These are phyloP conservation scores for Ciona savignyi DNA, from an alignment of 23 tunicate genomes.

Conservation along the genomic window DNA sequence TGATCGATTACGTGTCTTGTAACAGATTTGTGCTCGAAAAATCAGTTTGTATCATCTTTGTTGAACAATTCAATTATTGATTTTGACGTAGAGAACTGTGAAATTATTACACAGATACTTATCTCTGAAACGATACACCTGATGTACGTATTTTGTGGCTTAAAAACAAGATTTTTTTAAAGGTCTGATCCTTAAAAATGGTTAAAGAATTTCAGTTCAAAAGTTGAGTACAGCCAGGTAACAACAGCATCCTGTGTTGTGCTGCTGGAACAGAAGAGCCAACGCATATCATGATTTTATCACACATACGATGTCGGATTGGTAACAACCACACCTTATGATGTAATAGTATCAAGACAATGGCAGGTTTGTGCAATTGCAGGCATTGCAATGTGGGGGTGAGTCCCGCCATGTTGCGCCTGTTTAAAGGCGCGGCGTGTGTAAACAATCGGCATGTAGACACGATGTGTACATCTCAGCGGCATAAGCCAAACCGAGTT, in stretches of 20 bases:
- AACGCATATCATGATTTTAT: background rate
- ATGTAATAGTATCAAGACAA: background rate
- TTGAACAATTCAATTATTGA: slow-evolving; percentile 88
- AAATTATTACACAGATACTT: too few relatives aligned
- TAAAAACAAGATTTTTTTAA: too few relatives aligned
- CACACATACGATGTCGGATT: background rate
- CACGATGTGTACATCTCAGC: background rate
- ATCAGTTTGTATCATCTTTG: too few relatives aligned
- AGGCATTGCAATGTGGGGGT: background rate
- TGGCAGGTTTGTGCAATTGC: background rate
- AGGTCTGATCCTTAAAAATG: too few relatives aligned
- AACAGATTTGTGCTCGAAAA: too few relatives aligned
- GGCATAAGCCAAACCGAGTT: too few relatives aligned
- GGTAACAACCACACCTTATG: background rate
- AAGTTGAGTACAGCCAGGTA: background rate
- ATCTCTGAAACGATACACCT: too few relatives aligned
- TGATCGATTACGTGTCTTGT: too few relatives aligned
- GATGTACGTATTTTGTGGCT: too few relatives aligned
- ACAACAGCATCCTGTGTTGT: background rate
- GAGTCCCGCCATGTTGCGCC: too few relatives aligned
- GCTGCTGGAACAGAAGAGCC: background rate
- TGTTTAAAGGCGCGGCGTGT: background rate
- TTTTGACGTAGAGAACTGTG: too few relatives aligned
- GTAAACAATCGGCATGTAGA: background rate
- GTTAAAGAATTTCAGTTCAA: too few relatives aligned